Conservation (phyloP, 2,113 vertebrate species). For the Varanus salvator region DNA sequence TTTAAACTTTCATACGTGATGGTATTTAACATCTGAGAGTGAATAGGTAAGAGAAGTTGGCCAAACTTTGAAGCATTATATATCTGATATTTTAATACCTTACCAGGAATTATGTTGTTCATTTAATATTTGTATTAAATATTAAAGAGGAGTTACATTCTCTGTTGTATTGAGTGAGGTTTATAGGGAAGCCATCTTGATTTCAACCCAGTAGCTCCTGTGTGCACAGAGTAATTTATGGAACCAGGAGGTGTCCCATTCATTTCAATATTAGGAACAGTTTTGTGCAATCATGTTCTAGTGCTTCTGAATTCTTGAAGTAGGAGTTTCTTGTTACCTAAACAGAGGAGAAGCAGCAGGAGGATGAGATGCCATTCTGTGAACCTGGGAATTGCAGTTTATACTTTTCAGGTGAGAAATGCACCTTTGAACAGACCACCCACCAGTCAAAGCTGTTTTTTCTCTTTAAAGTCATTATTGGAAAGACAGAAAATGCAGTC, state of each 20-base stretch:
- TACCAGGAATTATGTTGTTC: background rate
- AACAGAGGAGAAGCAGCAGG: background rate
- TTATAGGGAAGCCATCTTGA: background rate
- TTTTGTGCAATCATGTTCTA: background rate
- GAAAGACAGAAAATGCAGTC: background rate
- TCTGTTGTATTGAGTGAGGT: background rate
- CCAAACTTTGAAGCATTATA: background rate
- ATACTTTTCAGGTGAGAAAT: background rate
- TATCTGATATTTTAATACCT: constrained; percentile 9
- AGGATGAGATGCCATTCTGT: background rate
- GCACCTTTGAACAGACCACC: background rate
- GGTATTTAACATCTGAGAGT: constrained; percentile 9
- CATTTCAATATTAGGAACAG: background rate
- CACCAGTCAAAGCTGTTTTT: background rate
- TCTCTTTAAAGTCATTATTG: background rate
- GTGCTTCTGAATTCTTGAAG: background rate
- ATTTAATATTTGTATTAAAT: background rate
- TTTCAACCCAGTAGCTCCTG: background rate
- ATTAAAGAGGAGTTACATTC: background rate
- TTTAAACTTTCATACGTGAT: background rate
- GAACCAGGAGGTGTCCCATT: background rate
- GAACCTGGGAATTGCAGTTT: background rate
- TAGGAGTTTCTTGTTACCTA: background rate
- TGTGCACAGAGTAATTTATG: background rate
- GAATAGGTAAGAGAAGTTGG: constrained; percentile 12